A percentile compares a stretch with the other conserved stretches of the same genome.
Conservation (phyloP, 2,888 invertebrate genomes). For the Corythucha ciliata region DNA sequence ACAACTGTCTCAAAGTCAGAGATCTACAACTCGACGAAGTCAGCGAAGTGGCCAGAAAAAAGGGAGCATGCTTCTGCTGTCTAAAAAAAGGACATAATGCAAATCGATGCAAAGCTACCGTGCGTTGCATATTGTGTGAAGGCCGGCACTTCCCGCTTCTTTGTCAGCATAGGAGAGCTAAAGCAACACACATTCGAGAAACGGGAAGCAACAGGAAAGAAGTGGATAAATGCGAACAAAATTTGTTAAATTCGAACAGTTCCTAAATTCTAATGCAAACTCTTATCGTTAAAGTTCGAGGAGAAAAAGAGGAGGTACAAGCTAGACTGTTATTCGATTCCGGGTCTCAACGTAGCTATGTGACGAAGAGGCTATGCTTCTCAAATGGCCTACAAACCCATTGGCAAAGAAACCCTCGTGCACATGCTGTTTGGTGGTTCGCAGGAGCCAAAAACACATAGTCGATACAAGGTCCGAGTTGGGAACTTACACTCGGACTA, state of each 20-base stretch:
- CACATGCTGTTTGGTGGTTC: conserved; percentile 20
- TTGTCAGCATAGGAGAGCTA: not conserved
- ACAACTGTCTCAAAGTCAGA: conserved; percentile 29
- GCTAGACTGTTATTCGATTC: conserved; percentile 1
- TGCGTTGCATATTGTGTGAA: conserved; percentile 5
- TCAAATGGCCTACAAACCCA: not conserved
- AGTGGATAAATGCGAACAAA: not conserved
- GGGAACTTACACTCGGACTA: not conserved
- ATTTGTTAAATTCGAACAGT: not conserved
- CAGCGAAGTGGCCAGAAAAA: conserved; percentile 23
- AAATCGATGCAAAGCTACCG: not conserved
- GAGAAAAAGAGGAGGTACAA: not conserved
- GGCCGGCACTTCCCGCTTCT: not conserved
- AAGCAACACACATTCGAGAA: too few relatives aligned
- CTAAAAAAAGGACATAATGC: conserved; percentile 20
- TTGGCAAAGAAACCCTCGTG: not conserved
- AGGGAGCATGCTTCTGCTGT: conserved; percentile 26
- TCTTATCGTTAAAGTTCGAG: conserved; percentile 1
- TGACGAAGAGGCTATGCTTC: not conserved
- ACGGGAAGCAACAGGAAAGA: not conserved
- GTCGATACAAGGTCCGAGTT: conserved; percentile 1
- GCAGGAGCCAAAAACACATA: conserved; percentile 6
- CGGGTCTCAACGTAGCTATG: conserved; percentile 8
- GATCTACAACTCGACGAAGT: conserved; percentile 24
- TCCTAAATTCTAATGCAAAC: conserved; percentile 8